These are phyloP conservation scores for Metalampra italica DNA, from an alignment of 2,888 invertebrate species.

Conservation along the genomic window DNA sequence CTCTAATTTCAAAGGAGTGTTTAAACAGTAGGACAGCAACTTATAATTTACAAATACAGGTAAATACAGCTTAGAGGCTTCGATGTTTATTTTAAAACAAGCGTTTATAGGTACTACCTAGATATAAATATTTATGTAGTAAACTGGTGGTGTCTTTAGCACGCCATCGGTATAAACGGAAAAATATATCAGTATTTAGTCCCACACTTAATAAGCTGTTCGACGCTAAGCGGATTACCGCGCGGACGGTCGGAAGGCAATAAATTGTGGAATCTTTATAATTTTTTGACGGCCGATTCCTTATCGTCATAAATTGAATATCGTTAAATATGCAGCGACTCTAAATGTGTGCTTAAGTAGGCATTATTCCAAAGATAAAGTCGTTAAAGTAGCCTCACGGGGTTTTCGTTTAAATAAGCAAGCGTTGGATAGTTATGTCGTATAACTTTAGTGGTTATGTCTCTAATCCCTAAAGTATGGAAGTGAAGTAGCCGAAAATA, in stretches of 20 bases:
- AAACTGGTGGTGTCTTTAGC: conserved; percentile 25
- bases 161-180: conserved; percentile 42
- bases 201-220: conserved; percentile 73
- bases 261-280: conserved; percentile 77
- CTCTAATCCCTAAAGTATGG: conserved; percentile 49
- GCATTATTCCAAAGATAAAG: conserved; percentile 62
- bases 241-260: conserved; percentile 40
- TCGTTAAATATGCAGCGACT: conserved; percentile 60
- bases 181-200: conserved; percentile 73
- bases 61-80: background rate
- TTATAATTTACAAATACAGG: too few relatives aligned
- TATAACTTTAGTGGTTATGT: conserved; percentile 57
- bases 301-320: conserved; percentile 73
- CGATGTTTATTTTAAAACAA: background rate
- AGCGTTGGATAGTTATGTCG: conserved; percentile 40
- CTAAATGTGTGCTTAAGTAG: conserved; percentile 56
- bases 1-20: too few relatives aligned
- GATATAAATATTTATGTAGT: background rate
- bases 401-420: conserved; percentile 1
- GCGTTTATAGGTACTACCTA: background rate
- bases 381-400: conserved; percentile 37
- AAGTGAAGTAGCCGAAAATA: conserved; percentile 26
- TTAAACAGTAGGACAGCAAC: too few relatives aligned
- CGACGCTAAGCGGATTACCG: conserved; percentile 70
- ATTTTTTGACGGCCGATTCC: conserved; percentile 67